These are phyloP conservation scores for Argyresthia albistria DNA, from an alignment of 2,888 invertebrate genomes.

Conservation along the genomic window DNA sequence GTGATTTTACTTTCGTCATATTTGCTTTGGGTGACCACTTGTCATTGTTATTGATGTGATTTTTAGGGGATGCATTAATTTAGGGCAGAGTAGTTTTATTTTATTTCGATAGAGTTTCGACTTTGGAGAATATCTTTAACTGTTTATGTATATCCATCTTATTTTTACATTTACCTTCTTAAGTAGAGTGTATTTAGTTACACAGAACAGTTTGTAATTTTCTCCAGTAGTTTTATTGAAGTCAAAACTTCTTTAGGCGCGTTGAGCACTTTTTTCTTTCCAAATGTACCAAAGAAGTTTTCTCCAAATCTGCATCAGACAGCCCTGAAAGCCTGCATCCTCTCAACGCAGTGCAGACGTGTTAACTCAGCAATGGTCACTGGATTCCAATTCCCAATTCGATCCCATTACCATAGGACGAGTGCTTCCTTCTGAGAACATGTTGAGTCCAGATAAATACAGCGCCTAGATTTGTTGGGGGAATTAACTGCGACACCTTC, in stretches of 20 bases:
- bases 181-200: too few relatives aligned
- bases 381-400: conserved; percentile 60
- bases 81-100: neutral
- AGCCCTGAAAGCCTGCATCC: too few relatives aligned
- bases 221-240: too few relatives aligned
- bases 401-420: conserved; percentile 63
- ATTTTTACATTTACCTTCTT: neutral
- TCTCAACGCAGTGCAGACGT: conserved; percentile 1
- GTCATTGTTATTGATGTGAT: neutral
- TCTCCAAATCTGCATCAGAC: too few relatives aligned
- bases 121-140: neutral
- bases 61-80: neutral
- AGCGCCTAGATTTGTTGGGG: too few relatives aligned
- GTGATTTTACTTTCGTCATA: neutral
- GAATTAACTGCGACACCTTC: neutral
- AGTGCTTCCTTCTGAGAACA: conserved; percentile 15
- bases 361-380: conserved; percentile 18
- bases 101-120: neutral
- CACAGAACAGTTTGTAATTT: too few relatives aligned
- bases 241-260: too few relatives aligned
- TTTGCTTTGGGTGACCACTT: neutral
- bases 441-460: too few relatives aligned
- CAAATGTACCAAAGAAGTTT: too few relatives aligned
- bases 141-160: too few relatives aligned
- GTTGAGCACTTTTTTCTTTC: too few relatives aligned